Evolutionary conservation across 2,113 vertebrate genomes (phyloP), one percentile per base, ranked within the genome.

Genomic region (Oxyruncus cristatus): DNA sequence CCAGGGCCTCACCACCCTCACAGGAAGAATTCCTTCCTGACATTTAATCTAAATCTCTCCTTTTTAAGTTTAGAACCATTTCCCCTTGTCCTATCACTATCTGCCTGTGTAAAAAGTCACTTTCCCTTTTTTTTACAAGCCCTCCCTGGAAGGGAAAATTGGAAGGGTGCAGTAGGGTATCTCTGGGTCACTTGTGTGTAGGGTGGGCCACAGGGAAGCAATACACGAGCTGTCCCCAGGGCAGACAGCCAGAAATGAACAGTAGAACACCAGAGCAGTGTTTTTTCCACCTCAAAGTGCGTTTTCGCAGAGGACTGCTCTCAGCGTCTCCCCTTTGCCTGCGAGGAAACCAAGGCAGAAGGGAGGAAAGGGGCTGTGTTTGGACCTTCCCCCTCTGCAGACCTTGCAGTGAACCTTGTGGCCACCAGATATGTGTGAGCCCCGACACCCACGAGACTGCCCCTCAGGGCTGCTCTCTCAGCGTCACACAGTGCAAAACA

Each of bases 81-180:
- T 1, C 2, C 16, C 8, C 13, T 50, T 33, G 21, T 53, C n/a
- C 70, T 30, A 1, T 59, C 0, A 0, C 39, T 10, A 2, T 17
- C 59, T 30, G 12, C 21, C 21, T 59, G 27, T 2, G 7, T 39
- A n/a, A 85, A 67, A 73, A 23, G 10, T 28, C 5, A 12, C 7
- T n/a, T 14, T 33, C 9, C 30, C 28, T 74, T 61, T 20, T 55
- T 61, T 14, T 30, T 35, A 6, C 24, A 30, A 41, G 4, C 24
- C 8, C 8, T 41, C 13, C 52, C 15, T 11, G 50, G 50, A 52
- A 52, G 12, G 26, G 14, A 52, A 52, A 27, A 37, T 6, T 44
- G 30, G 1, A 16, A 75, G 17, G 18, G 26, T 26, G 35, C 16
- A 28, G 35, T 62, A 62, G 23, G 58, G 23, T 61, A 37, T 61